These are phyloP conservation scores for Nasonia giraulti DNA, from an alignment of 1,140 invertebrate genomes.

Conservation along the genomic window DNA sequence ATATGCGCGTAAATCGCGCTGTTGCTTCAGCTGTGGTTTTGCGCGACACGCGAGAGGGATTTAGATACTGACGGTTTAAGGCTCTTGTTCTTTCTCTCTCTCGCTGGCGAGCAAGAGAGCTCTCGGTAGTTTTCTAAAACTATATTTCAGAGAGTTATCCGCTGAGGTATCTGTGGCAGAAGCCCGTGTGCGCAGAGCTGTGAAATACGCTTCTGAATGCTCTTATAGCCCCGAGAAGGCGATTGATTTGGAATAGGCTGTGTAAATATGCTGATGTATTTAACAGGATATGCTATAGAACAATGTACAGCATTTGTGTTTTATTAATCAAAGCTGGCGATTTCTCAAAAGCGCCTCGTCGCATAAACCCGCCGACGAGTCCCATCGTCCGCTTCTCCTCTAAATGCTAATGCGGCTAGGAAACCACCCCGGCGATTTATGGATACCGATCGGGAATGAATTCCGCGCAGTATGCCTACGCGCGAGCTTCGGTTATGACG, in stretches of 20 bases:
- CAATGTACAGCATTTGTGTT: too few relatives aligned
- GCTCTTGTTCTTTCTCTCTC: neutral
- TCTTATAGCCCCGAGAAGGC: too few relatives aligned
- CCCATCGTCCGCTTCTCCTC: neutral
- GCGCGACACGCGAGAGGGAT: neutral
- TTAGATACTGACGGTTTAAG: constrained; percentile 1
- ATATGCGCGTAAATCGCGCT: neutral
- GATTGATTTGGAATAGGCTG: neutral
- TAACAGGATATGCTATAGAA: too few relatives aligned
- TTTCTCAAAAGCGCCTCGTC: neutral
- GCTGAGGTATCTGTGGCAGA: neutral
- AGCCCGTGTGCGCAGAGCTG: neutral
- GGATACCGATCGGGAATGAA: constrained; percentile 19
- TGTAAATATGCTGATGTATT: neutral
- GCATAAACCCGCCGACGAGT: neutral
- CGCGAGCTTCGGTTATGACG: neutral
- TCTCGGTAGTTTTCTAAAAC: neutral
- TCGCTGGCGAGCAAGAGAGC: too few relatives aligned
- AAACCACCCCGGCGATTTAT: constrained; percentile 8
- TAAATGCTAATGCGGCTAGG: constrained; percentile 26
- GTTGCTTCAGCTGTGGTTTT: neutral
- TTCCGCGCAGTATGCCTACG: neutral
- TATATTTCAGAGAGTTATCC: neutral
- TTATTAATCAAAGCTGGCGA: neutral
- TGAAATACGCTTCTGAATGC: neutral